Conservation (phyloP, 1,140 invertebrate species). For the Eumeta japonica region DNA sequence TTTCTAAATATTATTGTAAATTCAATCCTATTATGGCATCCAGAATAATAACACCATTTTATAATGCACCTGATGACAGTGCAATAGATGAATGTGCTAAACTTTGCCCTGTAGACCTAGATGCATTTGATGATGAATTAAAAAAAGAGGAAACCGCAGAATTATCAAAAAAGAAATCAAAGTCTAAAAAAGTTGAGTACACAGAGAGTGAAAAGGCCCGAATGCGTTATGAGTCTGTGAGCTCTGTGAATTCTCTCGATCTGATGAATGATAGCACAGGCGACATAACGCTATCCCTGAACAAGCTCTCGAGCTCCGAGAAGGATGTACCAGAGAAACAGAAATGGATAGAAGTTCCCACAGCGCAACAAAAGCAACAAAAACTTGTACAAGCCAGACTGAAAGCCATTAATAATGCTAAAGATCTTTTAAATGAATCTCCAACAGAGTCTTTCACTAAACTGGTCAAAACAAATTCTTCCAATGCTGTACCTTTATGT, state of each 20-base stretch:
- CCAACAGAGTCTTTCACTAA: constrained; percentile 38
- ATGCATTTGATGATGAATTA: constrained; percentile 27
- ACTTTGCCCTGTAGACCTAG: constrained; percentile 45
- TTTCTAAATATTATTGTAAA: constrained; percentile 63
- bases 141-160: constrained; percentile 35
- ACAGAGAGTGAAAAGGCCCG: constrained; percentile 48
- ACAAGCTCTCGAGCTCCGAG: constrained; percentile 36
- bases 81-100: constrained; percentile 51
- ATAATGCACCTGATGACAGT: constrained; percentile 57
- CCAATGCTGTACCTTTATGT: constrained; percentile 21
- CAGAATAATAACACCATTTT: constrained; percentile 65
- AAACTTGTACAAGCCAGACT: constrained; percentile 53
- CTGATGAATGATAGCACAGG: constrained; percentile 37
- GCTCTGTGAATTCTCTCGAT: constrained; percentile 46
- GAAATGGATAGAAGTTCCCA: constrained; percentile 50
- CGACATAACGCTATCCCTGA: constrained; percentile 45
- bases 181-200: constrained; percentile 44
- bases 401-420: constrained; percentile 48
- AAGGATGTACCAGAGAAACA: constrained; percentile 25
- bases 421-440: constrained; percentile 43
- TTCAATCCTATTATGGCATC: constrained; percentile 56
- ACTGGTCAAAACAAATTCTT: constrained; percentile 36
- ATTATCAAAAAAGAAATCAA: constrained; percentile 39
- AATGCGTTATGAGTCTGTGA: constrained; percentile 52
- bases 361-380: constrained; percentile 41